Conservation (phyloP, 2,113 vertebrate genomes). For the Istiophorus platypterus region DNA sequence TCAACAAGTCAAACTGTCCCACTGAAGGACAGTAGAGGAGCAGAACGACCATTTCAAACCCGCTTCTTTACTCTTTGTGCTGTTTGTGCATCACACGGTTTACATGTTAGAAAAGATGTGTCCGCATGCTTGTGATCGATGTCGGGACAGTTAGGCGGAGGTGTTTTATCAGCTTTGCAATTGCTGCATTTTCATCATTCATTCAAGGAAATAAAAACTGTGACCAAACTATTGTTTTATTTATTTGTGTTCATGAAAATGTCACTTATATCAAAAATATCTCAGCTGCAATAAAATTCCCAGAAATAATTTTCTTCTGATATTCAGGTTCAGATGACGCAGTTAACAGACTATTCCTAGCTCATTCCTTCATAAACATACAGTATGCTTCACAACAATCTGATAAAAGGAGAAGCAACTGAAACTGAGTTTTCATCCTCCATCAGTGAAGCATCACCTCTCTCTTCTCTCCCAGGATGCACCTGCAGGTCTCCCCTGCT, state of each 20-base stretch:
- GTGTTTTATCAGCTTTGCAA: conserved; percentile 26
- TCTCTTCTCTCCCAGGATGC: conserved; percentile 45
- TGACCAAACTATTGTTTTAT: not conserved
- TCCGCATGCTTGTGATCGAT: conserved; percentile 14
- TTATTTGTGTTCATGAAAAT: too few species aligned
- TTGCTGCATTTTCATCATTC: not conserved
- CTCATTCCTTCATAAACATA: too few species aligned
- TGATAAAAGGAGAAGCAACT: not conserved
- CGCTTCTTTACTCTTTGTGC: conserved; percentile 23
- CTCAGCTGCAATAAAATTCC: too few species aligned
- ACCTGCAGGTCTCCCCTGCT: conserved; percentile 38
- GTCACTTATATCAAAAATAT: too few species aligned
- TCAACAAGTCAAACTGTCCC: conserved; percentile 53
- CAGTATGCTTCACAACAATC: not conserved
- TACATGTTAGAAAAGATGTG: conserved; percentile 8
- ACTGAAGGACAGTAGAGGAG: conserved; percentile 13
- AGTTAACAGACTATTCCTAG: too few species aligned
- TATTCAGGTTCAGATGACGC: too few species aligned
- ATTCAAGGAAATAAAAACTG: not conserved
- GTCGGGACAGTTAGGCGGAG: not conserved
- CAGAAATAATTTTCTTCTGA: too few species aligned
- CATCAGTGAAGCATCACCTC: conserved; percentile 29
- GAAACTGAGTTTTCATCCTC: conserved; percentile 32
- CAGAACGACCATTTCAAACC: conserved; percentile 3
- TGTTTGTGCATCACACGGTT: conserved; percentile 4